A percentile compares a stretch with the other conserved stretches of the same genome.
These are phyloP conservation scores for Pseudorasbora parva DNA, from an alignment of 2,113 vertebrate species.

Conservation along the genomic window DNA sequence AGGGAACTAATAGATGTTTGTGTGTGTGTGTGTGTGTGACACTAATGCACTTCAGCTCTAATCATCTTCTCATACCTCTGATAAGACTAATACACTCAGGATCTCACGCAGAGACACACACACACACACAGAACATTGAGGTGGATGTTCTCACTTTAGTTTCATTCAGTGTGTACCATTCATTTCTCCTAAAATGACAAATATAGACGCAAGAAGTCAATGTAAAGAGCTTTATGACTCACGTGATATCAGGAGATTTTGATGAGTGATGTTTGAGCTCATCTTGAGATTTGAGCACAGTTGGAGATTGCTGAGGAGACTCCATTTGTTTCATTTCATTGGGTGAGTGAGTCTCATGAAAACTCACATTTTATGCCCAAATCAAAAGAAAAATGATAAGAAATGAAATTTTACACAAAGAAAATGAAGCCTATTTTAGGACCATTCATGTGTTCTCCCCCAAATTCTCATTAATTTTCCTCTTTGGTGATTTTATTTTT, in stretches of 20 bases:
- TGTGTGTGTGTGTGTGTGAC: neutral
- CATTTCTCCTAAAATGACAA: neutral
- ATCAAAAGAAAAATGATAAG: neutral
- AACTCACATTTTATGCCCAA: neutral
- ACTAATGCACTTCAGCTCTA: slow-evolving; percentile 17
- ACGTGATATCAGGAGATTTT: neutral
- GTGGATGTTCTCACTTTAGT: neutral
- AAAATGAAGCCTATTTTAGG: neutral
- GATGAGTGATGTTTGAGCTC: neutral
- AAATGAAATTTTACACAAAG: neutral
- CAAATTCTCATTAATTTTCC: neutral
- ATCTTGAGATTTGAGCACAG: neutral
- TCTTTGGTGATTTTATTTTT: too few relatives aligned
- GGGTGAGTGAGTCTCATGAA: neutral
- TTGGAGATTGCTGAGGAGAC: neutral
- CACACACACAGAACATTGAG: too few relatives aligned
- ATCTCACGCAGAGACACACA: neutral
- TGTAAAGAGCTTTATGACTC: neutral
- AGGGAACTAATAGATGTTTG: neutral
- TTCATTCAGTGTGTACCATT: neutral
- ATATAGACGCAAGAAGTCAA: neutral
- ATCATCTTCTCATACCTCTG: slow-evolving; percentile 20
- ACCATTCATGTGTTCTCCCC: neutral
- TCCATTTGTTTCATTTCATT: too few relatives aligned
- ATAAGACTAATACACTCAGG: slow-evolving; percentile 27